Conservation (phyloP, 2,888 invertebrate genomes). For the Bombylius major region DNA sequence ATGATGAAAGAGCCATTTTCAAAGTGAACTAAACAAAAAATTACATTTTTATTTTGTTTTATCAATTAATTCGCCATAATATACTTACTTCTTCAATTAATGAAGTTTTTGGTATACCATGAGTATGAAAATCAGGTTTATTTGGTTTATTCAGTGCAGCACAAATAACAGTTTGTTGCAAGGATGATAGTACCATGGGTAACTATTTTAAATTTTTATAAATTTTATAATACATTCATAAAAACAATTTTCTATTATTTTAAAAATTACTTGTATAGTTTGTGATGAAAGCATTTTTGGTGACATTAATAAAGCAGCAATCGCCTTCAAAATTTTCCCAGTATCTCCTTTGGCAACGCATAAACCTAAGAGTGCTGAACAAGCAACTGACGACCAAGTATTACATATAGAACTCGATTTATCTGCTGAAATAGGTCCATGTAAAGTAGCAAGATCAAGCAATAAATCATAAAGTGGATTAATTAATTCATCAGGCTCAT, state of each 20-base stretch:
- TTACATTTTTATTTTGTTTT: not conserved
- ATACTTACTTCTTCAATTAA: slow-evolving; percentile 48
- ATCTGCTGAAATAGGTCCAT: slow-evolving; percentile 38
- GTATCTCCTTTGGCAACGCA: slow-evolving; percentile 90
- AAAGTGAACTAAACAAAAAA: slow-evolving; percentile 23
- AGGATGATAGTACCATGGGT: slow-evolving; percentile 69
- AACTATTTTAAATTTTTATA: slow-evolving; percentile 30
- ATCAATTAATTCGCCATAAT: not conserved
- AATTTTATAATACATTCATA: slow-evolving; percentile 7
- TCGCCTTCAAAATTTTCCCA: slow-evolving; percentile 75
- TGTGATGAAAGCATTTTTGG: slow-evolving; percentile 63
- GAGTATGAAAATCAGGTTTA: slow-evolving; percentile 78
- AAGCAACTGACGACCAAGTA: slow-evolving; percentile 73
- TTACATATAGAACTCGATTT: slow-evolving; percentile 36
- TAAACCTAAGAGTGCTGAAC: slow-evolving; percentile 81
- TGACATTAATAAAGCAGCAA: slow-evolving; percentile 79
- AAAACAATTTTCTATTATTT: not conserved
- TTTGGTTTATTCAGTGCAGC: slow-evolving; percentile 72
- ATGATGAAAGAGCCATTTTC: slow-evolving; percentile 37
- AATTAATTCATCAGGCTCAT: slow-evolving; percentile 43
- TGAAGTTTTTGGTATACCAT: slow-evolving; percentile 71
- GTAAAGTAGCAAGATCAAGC: slow-evolving; percentile 66
- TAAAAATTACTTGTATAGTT: slow-evolving; percentile 53
- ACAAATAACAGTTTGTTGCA: slow-evolving; percentile 82
- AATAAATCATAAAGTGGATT: slow-evolving; percentile 74